Evolutionary conservation across 2,888 invertebrate genomes (phyloP), one percentile per base, ranked within the genome.

Genomic region (Busseola fusca): DNA sequence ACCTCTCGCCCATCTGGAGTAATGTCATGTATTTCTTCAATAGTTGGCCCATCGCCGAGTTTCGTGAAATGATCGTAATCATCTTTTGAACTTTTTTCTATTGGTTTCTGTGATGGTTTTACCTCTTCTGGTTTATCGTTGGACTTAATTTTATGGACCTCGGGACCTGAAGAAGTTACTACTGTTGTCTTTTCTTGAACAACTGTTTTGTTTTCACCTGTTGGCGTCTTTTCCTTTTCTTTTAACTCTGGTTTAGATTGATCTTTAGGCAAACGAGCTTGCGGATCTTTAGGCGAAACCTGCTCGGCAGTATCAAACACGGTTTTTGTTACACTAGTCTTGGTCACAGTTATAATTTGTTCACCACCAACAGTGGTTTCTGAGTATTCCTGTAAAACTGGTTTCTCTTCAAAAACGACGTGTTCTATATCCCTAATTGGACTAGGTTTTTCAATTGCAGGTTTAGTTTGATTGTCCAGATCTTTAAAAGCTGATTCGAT

Each of bases 311-410:
- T 80, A 57, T 87, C 88, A 48, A 84, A 86, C 66, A 91, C 87
- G 7, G 92, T 90, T 70, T 90, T 90, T n/a, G 90, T 84, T 64
- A 90, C 86, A 62, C 86, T 87, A 9, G 89, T 91, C 82, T 89
- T 90, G 3, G 89, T 82, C 7, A 91, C 80, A 4, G 90, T 92
- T 37, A 90, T 86, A 66, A 90, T 84, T 86, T 90, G 88, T 62
- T 88, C 86, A 54, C 86, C 90, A 71, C 88, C 88, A 63, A 88
- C 86, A 58, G 86, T 88, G 62, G 76, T 77, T 76, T 87, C 81
- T 59, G 78, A 80, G 62, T 86, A 88, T 80, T 92, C 90, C 82
- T 91, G 86, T 71, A 87, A 74, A 48, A 83, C 74, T 42, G 91
- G 89, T 78, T 86, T 84, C 34, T 86, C 84, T 73, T 88, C 81